phyloP scores from a whole-genome alignment of 2,888 invertebrate species.

The Microctonus brassicae region DNA sequence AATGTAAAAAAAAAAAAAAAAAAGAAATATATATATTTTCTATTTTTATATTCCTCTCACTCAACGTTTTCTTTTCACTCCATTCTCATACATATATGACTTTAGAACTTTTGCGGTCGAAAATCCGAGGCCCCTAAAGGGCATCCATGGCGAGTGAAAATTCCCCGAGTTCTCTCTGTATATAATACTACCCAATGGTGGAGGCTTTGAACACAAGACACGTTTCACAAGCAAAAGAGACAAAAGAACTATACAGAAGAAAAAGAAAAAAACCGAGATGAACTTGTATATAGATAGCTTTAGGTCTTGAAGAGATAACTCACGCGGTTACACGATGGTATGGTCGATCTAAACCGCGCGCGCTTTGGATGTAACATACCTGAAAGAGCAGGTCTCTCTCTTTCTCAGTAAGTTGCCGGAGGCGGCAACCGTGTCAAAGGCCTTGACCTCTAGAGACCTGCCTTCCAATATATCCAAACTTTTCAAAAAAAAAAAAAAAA shows the following conservation, averaged over 20 bases:
- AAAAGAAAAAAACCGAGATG: not conserved
- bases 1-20: not conserved
- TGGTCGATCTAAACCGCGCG: not conserved
- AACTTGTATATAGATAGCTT: not conserved
- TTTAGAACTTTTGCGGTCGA: constrained; percentile 3
- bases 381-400: constrained; percentile 4
- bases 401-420: not conserved
- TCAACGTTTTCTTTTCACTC: not conserved
- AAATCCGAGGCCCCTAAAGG: not conserved
- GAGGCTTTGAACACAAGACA: not conserved
- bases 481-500: constrained; percentile 13
- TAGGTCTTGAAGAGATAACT: not conserved
- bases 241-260: no score
- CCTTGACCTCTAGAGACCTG: constrained; percentile 58
- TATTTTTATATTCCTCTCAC: not conserved
- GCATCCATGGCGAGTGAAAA: not conserved
- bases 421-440: constrained; percentile 36
- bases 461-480: constrained; percentile 17
- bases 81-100: not conserved
- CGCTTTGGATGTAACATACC: not conserved
- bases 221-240: not conserved
- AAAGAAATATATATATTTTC: no score
- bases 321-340: constrained; percentile 20
- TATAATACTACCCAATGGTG: no score
- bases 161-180: not conserved